These are phyloP conservation scores for Ischnus inquisitorius DNA, from an alignment of 2,888 invertebrate species.

Conservation along the genomic window DNA sequence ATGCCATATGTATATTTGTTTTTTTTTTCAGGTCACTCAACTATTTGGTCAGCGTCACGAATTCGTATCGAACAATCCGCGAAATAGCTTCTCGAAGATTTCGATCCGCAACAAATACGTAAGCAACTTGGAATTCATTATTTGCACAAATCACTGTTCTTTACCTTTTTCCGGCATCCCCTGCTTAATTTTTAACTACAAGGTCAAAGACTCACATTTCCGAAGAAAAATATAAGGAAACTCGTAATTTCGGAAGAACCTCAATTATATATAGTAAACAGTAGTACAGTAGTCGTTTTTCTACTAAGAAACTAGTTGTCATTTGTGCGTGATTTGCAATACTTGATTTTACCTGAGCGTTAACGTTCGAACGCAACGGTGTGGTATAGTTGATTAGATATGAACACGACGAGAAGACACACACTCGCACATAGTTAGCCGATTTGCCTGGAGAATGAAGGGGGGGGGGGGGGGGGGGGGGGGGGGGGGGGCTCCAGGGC, in stretches of 20 bases:
- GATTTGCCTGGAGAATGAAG: neutral
- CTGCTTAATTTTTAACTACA: too few species aligned
- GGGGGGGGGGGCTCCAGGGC: neutral
- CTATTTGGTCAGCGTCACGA: too few species aligned
- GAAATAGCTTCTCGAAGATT: too few species aligned
- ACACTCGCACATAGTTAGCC: neutral
- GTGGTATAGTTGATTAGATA: conserved; percentile 13
- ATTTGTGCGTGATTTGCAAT: neutral
- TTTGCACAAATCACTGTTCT: too few species aligned
- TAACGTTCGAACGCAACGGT: neutral
- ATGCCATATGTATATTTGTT: neutral
- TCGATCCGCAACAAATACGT: too few species aligned
- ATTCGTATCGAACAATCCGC: too few species aligned
- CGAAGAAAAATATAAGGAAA: too few species aligned
- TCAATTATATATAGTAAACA: too few species aligned
- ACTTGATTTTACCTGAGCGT: neutral
- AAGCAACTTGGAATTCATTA: too few species aligned
- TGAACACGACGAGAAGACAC: conserved; percentile 12
- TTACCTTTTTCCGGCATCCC: too few species aligned
- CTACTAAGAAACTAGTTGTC: neutral
- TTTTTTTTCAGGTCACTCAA: neutral
- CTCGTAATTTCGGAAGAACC: too few species aligned
- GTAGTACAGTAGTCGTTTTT: neutral
- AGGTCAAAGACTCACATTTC: too few species aligned
- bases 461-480: neutral